Evolutionary conservation across 2,797 vertebrate genomes (phyloP).

Genomic region (Limosa lapponica): DNA sequence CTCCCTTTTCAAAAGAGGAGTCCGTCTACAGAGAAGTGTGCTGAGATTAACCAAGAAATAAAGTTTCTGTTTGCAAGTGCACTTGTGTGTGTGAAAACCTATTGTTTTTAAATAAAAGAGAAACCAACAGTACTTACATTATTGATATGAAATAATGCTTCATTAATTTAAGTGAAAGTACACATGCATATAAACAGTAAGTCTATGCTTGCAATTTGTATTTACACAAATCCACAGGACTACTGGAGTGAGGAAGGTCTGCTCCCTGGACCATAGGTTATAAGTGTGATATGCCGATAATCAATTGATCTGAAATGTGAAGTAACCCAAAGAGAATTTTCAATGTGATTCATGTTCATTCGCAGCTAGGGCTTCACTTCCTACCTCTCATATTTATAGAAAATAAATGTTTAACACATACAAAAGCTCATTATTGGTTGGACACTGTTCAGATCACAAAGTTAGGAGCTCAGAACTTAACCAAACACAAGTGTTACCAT

Average conservation of each 20-base stretch:
- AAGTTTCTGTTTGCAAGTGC: neutral
- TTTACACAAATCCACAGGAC: neutral
- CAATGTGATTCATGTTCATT: neutral
- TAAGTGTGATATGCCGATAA: neutral
- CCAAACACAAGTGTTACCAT: neutral
- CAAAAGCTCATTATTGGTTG: neutral
- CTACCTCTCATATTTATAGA: neutral
- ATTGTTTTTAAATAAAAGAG: neutral
- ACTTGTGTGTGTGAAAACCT: neutral
- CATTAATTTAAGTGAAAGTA: neutral
- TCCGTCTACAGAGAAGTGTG: neutral
- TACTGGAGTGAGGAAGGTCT: neutral
- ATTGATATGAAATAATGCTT: neutral
- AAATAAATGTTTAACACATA: neutral
- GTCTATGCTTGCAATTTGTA: neutral
- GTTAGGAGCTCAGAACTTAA: neutral
- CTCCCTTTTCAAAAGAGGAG: neutral
- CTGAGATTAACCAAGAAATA: neutral
- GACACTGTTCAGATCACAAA: neutral
- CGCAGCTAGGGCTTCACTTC: neutral
- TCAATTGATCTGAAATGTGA: neutral
- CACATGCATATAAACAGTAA: neutral
- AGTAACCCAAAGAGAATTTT: neutral
- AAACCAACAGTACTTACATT: accelerated
- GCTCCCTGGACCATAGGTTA: neutral